Percentiles rank a stretch among this genome's conserved stretches.
phyloP scores from a whole-genome alignment of 2,797 vertebrate species.

The Sebastolobus alascanus region DNA sequence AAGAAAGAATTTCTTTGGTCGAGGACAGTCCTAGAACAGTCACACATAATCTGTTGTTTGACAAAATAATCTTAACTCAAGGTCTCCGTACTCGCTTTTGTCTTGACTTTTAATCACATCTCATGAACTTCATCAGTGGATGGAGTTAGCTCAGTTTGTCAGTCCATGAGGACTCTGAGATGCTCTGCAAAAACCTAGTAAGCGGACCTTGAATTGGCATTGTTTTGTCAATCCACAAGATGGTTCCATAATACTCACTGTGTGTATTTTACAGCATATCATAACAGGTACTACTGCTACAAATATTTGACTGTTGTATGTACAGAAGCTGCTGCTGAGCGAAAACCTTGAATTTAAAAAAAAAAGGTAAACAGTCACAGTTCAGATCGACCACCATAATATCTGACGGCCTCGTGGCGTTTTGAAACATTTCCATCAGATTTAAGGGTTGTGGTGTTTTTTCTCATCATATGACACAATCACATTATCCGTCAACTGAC shows the following conservation, averaged over 20 bases:
- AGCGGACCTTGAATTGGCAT: background rate
- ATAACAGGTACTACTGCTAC: background rate
- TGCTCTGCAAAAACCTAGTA: background rate
- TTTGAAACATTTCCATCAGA: conserved; percentile 14
- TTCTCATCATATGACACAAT: conserved; percentile 17
- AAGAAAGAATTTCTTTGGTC: no score
- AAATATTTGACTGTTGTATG: background rate
- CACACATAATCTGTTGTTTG: background rate
- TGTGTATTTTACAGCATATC: background rate
- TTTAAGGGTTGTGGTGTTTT: conserved; percentile 10
- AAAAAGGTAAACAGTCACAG: background rate
- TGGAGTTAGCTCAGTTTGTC: background rate
- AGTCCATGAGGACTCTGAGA: background rate
- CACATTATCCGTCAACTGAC: conserved; percentile 24
- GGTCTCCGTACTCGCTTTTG: background rate
- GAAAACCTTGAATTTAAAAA: background rate
- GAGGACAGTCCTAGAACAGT: no score
- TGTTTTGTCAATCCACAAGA: background rate
- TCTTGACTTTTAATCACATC: background rate
- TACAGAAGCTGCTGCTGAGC: conserved; percentile 1
- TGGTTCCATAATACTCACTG: background rate
- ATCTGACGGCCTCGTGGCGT: background rate
- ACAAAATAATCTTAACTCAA: background rate
- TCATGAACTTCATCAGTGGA: background rate
- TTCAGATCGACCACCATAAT: background rate